Evolutionary conservation across 1,140 invertebrate species (phyloP).

Genomic region (Sarcophaga bullata): DNA sequence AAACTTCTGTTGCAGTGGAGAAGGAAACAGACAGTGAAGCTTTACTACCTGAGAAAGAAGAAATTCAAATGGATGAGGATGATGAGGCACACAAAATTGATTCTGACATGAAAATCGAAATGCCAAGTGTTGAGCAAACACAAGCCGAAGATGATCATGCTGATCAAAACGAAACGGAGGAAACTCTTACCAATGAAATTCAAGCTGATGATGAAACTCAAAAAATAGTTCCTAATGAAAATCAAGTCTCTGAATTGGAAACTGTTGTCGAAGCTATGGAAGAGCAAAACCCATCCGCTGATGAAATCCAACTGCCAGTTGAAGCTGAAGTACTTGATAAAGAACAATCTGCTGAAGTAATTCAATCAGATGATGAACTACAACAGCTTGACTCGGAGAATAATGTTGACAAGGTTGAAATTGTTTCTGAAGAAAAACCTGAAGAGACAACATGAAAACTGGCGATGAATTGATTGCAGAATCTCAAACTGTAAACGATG

Average conservation of each 20-base stretch:
- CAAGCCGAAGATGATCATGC: no score
- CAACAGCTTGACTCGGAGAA: neutral
- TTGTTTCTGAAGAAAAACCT: neutral
- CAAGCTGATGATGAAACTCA: slow-evolving; percentile 23
- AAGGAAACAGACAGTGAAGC: slow-evolving; percentile 7
- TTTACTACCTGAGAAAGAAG: neutral
- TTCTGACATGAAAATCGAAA: no score
- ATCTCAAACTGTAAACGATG: neutral
- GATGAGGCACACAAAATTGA: neutral
- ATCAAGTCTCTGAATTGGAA: no score
- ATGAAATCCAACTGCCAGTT: neutral
- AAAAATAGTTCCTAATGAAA: no score
- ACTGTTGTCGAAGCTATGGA: neutral
- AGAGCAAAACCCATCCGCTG: neutral
- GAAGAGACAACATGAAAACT: slow-evolving; percentile 5
- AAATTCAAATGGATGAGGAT: slow-evolving; percentile 32
- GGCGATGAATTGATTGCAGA: neutral
- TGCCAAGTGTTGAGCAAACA: neutral
- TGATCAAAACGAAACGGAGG: no score
- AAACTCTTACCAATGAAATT: neutral
- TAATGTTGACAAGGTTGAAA: no score
- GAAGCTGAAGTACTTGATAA: slow-evolving; percentile 24
- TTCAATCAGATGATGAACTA: neutral
- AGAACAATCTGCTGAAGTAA: slow-evolving; percentile 8
- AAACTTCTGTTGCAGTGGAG: neutral